A percentile compares a stretch with the other conserved stretches of the same genome.
Conservation (phyloP, 2,888 invertebrate species). For the Nematopogon swammerdamellus region DNA sequence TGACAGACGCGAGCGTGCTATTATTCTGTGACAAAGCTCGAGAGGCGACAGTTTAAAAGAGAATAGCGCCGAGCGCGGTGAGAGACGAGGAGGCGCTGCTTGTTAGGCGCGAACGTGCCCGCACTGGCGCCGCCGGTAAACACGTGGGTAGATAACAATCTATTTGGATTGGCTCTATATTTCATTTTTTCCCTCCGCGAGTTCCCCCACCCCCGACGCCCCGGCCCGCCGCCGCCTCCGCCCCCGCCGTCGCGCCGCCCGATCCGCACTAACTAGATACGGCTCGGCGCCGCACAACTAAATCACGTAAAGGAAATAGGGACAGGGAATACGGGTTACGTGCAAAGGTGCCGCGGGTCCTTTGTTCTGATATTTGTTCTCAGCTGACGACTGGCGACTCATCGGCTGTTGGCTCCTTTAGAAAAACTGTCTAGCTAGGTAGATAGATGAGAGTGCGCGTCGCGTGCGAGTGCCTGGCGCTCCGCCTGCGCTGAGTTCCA, state of each 20-base stretch:
- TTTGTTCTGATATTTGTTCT: neutral
- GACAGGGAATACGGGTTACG: slow-evolving; percentile 42
- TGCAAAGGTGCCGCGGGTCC: neutral
- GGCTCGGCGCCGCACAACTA: slow-evolving; percentile 19
- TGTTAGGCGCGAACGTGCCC: slow-evolving; percentile 39
- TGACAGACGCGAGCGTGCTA: too few species aligned
- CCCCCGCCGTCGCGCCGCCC: neutral
- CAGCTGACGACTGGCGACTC: neutral
- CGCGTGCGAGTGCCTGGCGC: too few species aligned
- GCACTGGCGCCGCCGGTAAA: slow-evolving; percentile 41
- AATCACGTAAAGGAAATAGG: slow-evolving; percentile 18
- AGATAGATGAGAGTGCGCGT: too few species aligned
- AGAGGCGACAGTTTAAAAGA: slow-evolving; percentile 21
- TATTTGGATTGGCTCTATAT: slow-evolving; percentile 58
- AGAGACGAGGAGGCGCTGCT: neutral
- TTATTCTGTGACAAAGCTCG: too few species aligned
- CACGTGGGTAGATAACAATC: slow-evolving; percentile 58
- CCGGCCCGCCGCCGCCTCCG: neutral
- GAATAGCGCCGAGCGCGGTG: slow-evolving; percentile 16
- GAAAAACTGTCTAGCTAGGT: neutral
- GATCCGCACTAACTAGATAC: neutral
- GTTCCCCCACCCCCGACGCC: too few species aligned
- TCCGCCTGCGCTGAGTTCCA: too few species aligned
- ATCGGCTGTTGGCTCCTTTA: neutral
- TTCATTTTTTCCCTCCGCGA: slow-evolving; percentile 36